Base-by-base conservation (phyloP, 2,113 vertebrate species). In the Melanotaenia duboulayi region DNA sequence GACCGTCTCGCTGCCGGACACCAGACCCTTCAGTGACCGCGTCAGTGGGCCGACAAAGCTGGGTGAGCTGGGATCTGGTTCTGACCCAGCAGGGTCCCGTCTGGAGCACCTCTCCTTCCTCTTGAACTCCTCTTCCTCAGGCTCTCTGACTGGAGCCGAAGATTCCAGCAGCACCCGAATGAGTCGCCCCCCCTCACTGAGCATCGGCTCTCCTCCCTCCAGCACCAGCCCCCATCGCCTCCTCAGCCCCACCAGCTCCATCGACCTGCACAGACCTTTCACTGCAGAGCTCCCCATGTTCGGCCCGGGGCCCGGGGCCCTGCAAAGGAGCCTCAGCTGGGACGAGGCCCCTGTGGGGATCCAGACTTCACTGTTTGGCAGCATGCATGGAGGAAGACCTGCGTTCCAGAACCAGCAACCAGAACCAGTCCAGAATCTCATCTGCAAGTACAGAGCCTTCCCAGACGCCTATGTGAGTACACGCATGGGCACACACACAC, bases 401-500 rank as follows among this genome's bases (percentile, higher is more conserved):
- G 17, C 54, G 22, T 65, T 91, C 60, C 88, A 90, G 44, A 74
- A 7, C 56, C 72, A 81, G 32, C 76, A 76, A 14, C 80, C 75
- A 0, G 78, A 86, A 55, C 84, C 71, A 0, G 7, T 90, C 44
- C 87, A 25, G 63, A 89, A 81, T 42, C 32, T 82, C 0, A 5
- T 71, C 3, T 19, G 70, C 1, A 91, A 67, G n/a, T 92, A 86
- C 68, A 83, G 88, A 55, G 91, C 90, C 35, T 86, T 94, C 81
- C 76, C 72, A 0, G 94, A 93, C 19, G 90, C 87, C 22, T 95
- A 93, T 90, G 97, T 97, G 86, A 98, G 97, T 92, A 74, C 51
- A 17, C 42, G 4, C 4, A n/a, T n/a, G n/a, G n/a, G 4, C 10
- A 13, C 42, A 14, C 14, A 16, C 28, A 28, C 28, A 28, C 28